A percentile compares a stretch with the other conserved stretches of the same genome.
These are phyloP conservation scores for Hydraecia micacea DNA, from an alignment of 2,888 invertebrate species.

Conservation along the genomic window DNA sequence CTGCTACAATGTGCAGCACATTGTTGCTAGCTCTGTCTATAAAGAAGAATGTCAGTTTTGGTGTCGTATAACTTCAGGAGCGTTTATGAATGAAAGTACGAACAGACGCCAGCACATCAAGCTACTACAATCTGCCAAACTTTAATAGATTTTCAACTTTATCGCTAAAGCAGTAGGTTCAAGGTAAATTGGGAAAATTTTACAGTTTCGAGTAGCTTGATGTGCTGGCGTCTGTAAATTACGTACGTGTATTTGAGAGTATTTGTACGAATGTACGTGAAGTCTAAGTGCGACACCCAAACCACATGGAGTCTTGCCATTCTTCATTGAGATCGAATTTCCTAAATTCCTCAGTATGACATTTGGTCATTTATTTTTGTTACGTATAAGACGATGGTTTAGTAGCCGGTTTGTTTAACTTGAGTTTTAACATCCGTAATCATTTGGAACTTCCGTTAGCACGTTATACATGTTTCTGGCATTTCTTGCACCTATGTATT, in stretches of 20 bases:
- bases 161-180: no score
- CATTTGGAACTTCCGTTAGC: conserved; percentile 9
- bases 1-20: no score
- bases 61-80: background rate
- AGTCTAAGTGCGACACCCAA: background rate
- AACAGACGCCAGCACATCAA: no score
- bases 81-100: no score
- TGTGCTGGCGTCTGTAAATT: no score
- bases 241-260: no score
- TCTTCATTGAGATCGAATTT: conserved; percentile 2
- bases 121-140: no score
- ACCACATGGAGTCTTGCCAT: background rate
- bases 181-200: no score
- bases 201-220: no score
- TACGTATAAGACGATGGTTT: background rate
- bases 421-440: conserved; percentile 18
- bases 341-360: background rate
- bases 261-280: no score
- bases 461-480: background rate
- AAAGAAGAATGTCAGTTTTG: background rate
- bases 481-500: background rate
- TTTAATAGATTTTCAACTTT: no score
- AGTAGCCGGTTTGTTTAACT: conserved; percentile 2
- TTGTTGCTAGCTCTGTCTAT: background rate
- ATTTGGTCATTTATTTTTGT: conserved; percentile 10